Conservation (phyloP, 2,888 invertebrate species). For the Terebella lapidaria region DNA sequence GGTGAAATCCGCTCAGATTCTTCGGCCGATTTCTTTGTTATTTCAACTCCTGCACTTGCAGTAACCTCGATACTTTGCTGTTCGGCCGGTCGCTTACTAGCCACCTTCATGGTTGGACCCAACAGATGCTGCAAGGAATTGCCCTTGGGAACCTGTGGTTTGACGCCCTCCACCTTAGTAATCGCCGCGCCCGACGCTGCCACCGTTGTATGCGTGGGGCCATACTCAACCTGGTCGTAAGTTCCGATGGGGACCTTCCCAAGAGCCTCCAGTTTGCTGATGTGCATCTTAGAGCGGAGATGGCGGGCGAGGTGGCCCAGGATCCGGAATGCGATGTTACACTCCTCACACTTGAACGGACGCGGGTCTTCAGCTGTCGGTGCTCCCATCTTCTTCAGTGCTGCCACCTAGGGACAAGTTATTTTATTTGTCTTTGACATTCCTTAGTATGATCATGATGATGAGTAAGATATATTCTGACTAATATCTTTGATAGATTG, state of each 20-base stretch:
- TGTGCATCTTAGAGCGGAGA: conserved; percentile 91
- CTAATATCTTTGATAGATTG: too few species aligned
- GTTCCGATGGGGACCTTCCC: conserved; percentile 80
- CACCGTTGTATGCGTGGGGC: neutral
- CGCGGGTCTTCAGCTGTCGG: conserved; percentile 77
- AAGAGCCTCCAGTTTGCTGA: conserved; percentile 85
- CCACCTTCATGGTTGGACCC: neutral
- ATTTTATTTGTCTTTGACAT: too few species aligned
- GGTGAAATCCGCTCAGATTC: neutral
- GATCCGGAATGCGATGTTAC: conserved; percentile 86
- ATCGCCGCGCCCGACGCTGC: neutral
- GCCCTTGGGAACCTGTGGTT: too few species aligned
- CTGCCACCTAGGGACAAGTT: too few species aligned
- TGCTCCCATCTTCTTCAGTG: conserved; percentile 18
- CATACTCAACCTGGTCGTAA: conserved; percentile 46
- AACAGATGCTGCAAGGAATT: too few species aligned
- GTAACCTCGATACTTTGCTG: neutral
- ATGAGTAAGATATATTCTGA: too few species aligned
- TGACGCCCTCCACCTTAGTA: neutral
- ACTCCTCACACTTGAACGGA: conserved; percentile 92
- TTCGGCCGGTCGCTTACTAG: neutral
- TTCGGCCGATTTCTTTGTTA: neutral
- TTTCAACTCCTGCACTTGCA: neutral
- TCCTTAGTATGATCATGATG: too few species aligned
- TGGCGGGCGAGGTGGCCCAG: conserved; percentile 97